phyloP scores from a whole-genome alignment of 2,888 invertebrate species.

The Sycophila texana region DNA sequence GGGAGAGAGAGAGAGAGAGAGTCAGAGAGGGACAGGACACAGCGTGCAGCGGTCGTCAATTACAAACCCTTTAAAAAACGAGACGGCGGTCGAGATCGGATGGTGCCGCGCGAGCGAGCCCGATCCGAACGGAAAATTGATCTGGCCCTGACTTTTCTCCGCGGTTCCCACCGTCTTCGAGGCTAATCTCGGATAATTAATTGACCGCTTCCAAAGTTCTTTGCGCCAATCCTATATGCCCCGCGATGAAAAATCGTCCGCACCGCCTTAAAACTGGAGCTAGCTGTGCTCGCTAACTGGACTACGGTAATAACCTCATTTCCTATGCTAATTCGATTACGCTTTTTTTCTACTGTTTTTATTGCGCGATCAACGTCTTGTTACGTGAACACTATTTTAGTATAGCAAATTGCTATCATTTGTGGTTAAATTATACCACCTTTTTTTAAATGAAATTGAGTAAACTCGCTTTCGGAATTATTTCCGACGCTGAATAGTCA shows the following conservation, averaged over 20 bases:
- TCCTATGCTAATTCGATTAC: not conserved
- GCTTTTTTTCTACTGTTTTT: not conserved
- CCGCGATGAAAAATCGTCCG: not conserved
- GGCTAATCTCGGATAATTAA: not conserved
- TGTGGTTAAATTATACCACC: not conserved
- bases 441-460: too few relatives aligned
- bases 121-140: constrained; percentile 36
- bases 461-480: too few relatives aligned
- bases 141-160: constrained; percentile 38
- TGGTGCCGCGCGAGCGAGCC: not conserved
- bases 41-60: constrained; percentile 9
- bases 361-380: not conserved
- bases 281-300: not conserved
- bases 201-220: not conserved
- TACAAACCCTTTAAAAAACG: constrained; percentile 24
- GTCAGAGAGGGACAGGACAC: constrained; percentile 34
- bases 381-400: not conserved
- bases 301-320: not conserved
- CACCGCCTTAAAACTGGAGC: not conserved
- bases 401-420: not conserved
- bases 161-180: not conserved
- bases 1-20: constrained; percentile 15
- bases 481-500: too few relatives aligned
- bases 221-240: not conserved
- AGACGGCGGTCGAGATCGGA: not conserved